Percentiles rank a stretch among this genome's conserved stretches.
Evolutionary conservation across 2,797 vertebrate genomes (phyloP).

Genomic region (Poecile montanus): DNA sequence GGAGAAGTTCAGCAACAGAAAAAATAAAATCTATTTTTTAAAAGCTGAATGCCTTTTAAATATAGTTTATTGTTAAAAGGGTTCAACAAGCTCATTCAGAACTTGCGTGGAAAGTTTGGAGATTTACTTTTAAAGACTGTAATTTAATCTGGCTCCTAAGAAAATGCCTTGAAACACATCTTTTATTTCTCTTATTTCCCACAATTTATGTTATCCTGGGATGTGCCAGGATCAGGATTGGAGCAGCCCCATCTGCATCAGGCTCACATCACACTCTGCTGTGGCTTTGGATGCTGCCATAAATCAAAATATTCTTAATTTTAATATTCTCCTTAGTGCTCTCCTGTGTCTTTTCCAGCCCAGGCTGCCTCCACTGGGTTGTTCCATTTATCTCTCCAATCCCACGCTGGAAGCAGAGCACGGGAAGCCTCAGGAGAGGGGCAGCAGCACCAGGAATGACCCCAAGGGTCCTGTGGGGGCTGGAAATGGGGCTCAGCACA

Average conservation of each 20-base stretch:
- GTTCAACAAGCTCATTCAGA: background rate
- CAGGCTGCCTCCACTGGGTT: accelerated
- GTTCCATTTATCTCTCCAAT: background rate
- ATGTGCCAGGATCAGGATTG: background rate
- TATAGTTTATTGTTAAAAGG: background rate
- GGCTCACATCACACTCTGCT: background rate
- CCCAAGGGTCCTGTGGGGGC: background rate
- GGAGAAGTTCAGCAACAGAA: background rate
- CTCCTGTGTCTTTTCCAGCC: background rate
- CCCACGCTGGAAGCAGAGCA: accelerated
- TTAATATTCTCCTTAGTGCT: background rate
- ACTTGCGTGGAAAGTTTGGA: background rate
- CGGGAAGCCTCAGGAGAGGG: background rate
- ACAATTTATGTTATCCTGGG: background rate
- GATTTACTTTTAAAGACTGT: background rate
- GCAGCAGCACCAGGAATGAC: background rate
- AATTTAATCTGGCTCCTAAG: background rate
- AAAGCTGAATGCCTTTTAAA: background rate
- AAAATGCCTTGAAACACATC: background rate
- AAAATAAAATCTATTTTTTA: background rate
- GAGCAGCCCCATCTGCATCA: background rate
- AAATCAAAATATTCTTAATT: background rate
- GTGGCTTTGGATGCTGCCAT: background rate
- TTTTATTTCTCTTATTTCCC: background rate
- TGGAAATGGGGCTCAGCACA: background rate